A percentile compares a stretch with the other conserved stretches of the same genome.
These are phyloP conservation scores for Ormyrus thymus DNA, from an alignment of 2,888 invertebrate genomes.

Conservation along the genomic window DNA sequence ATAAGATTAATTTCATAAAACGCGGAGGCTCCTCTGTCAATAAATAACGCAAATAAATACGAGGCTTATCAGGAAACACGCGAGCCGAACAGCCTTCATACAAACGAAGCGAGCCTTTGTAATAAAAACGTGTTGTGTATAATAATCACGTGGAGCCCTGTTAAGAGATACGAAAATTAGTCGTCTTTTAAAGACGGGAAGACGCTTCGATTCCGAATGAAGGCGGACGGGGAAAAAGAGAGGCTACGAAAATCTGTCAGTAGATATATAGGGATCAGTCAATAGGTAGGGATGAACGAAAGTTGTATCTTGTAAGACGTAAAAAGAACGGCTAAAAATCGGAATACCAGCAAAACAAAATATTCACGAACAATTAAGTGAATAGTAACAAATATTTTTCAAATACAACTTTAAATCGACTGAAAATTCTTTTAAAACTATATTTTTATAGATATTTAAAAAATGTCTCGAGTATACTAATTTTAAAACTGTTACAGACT, in stretches of 20 bases:
- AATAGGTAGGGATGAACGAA: too few species aligned
- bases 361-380: too few species aligned
- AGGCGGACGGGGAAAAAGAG: background rate
- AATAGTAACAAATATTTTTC: too few species aligned
- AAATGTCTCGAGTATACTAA: too few species aligned
- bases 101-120: background rate
- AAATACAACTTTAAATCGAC: too few species aligned
- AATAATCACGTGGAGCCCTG: conserved; percentile 26
- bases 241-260: too few species aligned
- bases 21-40: conserved; percentile 37
- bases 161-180: conserved; percentile 48
- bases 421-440: too few species aligned
- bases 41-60: conserved; percentile 52
- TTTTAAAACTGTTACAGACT: too few species aligned
- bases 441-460: too few species aligned
- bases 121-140: conserved; percentile 13
- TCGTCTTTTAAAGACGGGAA: background rate
- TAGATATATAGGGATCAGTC: too few species aligned
- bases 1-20: conserved; percentile 55
- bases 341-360: too few species aligned
- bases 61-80: conserved; percentile 41
- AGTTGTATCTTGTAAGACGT: conserved; percentile 2
- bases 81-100: conserved; percentile 25
- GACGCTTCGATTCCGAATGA: background rate
- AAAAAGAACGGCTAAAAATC: too few species aligned